Base-by-base conservation (phyloP, 2,797 vertebrate genomes). In the Lacerta agilis region DNA sequence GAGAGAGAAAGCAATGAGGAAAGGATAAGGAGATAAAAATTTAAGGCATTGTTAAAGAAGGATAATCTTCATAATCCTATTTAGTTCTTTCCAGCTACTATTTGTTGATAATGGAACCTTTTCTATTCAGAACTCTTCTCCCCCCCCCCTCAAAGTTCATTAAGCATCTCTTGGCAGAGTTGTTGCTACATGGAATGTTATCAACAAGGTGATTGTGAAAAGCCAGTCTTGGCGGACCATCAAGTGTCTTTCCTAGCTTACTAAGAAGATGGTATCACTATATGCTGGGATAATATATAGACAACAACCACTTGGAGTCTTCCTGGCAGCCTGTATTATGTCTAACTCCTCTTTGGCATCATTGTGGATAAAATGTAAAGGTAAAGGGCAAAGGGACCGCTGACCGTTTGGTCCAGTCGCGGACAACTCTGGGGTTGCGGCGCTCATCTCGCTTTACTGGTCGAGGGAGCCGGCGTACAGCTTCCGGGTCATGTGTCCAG, bases 1-100 rank as follows among this genome's bases (percentile, higher is more conserved):
- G 91, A 95, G 95, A 96, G 96, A 96, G 94, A 96, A 96, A 96
- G 95, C 95, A 96, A 95, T 93, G 96, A 95, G 95, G 92, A 96
- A 97, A 88, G 94, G 91, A 96, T 95, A 95, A 95, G 92, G 89
- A 96, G 94, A 96, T 97, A 96, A 96, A 97, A 96, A 96, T 96
- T 95, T 96, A 96, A 96, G 93, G 91, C 93, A 95, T 94, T 96
- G 94, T 97, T 96, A 97, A 96, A 95, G 92, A 96, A 96, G 82
- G 94, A 94, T 96, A 96, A 96, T 96, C 95, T 95, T 96, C 94
- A 94, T 96, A 96, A 97, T 96, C 94, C 86, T 94, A 95, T 97
- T 96, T 95, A 88, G 94, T 91, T 95, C 90, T 94, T 96, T 96
- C 93, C 94, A 95, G 93, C 69, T 82, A 94, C 90, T 87, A 61